Percentiles rank a stretch among this genome's conserved stretches.
Conservation (phyloP, 2,888 invertebrate genomes). For the Balanococcus diminutus region DNA sequence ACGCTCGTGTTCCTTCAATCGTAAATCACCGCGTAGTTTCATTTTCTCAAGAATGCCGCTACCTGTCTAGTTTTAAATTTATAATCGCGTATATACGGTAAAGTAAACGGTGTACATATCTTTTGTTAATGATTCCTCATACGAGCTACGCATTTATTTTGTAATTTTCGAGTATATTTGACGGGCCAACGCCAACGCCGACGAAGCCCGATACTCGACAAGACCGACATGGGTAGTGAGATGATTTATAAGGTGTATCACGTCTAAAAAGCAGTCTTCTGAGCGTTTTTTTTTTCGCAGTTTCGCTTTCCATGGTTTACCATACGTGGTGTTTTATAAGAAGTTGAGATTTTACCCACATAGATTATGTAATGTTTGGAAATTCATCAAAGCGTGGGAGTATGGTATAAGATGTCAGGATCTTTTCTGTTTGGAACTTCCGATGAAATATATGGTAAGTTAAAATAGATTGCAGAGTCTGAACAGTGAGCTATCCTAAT, state of each 20-base stretch:
- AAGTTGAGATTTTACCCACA: too few species aligned
- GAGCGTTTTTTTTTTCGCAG: background rate
- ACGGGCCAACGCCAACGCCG: background rate
- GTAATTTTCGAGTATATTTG: constrained; percentile 35
- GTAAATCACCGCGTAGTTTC: constrained; percentile 36
- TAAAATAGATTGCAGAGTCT: too few species aligned
- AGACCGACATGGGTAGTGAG: background rate
- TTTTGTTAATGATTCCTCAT: constrained; percentile 24
- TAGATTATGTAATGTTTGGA: too few species aligned
- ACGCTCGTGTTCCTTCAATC: background rate
- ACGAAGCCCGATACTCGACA: too few species aligned
- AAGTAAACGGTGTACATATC: constrained; percentile 5
- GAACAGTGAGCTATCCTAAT: too few species aligned
- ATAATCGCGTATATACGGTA: constrained; percentile 6
- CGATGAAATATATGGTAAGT: too few species aligned
- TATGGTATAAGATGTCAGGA: too few species aligned
- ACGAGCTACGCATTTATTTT: background rate
- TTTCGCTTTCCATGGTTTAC: too few species aligned
- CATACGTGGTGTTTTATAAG: too few species aligned
- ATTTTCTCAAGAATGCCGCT: constrained; percentile 22
- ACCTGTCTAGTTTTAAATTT: constrained; percentile 37
- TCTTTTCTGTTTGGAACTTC: too few species aligned
- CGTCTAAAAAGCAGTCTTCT: background rate
- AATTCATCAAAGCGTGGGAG: too few species aligned
- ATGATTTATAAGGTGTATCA: background rate